Conservation (phyloP, 1,140 invertebrate genomes). For the Lepidotrigona ventralis region DNA sequence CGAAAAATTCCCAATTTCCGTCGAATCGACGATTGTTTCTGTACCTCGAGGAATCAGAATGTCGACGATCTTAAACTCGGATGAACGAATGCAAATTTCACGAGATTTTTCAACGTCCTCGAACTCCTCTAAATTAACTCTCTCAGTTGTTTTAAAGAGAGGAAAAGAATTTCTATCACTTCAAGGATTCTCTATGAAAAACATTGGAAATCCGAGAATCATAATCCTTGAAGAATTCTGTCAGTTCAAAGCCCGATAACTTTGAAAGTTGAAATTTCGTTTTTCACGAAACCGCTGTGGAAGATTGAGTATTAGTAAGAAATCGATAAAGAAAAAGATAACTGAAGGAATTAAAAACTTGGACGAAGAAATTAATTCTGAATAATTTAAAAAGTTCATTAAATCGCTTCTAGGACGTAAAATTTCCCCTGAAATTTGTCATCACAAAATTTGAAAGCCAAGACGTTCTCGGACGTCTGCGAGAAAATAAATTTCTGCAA, state of each 20-base stretch:
- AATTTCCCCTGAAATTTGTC: no score
- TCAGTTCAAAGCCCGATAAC: no score
- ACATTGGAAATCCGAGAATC: no score
- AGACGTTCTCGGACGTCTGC: not conserved
- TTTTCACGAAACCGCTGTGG: no score
- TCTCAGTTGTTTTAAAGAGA: no score
- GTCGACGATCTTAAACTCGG: not conserved
- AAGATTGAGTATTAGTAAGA: no score
- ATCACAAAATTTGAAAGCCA: not conserved
- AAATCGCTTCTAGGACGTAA: not conserved
- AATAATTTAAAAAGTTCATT: not conserved
- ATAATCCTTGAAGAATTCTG: no score
- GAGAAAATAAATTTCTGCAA: not conserved
- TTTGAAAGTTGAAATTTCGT: no score
- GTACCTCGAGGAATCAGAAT: not conserved
- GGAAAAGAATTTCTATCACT: not conserved
- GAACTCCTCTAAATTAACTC: not conserved
- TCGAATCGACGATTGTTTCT: conserved; percentile 6
- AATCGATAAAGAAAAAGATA: no score
- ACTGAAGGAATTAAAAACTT: not conserved
- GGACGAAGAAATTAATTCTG: not conserved
- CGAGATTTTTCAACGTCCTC: no score
- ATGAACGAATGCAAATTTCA: no score
- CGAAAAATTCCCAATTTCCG: not conserved
- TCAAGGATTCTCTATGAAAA: not conserved